Conservation (phyloP, 2,888 invertebrate genomes). For the Temnothorax rugatulus region DNA sequence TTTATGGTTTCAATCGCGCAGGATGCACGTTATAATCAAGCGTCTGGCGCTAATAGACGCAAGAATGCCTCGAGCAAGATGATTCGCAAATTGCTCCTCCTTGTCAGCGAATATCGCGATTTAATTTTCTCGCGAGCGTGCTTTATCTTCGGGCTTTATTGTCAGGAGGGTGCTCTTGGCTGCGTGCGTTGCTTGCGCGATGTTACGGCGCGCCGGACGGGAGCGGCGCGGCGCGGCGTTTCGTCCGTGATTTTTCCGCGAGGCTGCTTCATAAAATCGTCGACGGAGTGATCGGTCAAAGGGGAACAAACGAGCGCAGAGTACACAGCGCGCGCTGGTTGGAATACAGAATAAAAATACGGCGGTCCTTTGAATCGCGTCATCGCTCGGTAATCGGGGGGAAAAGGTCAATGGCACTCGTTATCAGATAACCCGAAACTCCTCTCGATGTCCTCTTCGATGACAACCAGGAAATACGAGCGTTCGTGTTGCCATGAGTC, state of each 20-base stretch:
- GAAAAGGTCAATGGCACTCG: slow-evolving; percentile 65
- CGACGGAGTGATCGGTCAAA: slow-evolving; percentile 59
- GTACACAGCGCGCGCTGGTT: slow-evolving; percentile 48
- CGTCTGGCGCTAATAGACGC: slow-evolving; percentile 20
- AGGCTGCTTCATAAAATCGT: slow-evolving; percentile 58
- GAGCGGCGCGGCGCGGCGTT: neutral
- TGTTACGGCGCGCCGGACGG: slow-evolving; percentile 9
- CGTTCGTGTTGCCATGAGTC: slow-evolving; percentile 21
- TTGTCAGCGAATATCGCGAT: slow-evolving; percentile 48
- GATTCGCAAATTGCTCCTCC: slow-evolving; percentile 43
- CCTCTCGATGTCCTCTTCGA: slow-evolving; percentile 53
- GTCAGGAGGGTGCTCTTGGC: slow-evolving; percentile 10
- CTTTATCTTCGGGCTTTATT: slow-evolving; percentile 54
- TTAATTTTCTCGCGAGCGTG: slow-evolving; percentile 50
- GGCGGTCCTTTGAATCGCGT: slow-evolving; percentile 63
- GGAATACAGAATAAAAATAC: slow-evolving; percentile 64
- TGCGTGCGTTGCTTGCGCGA: slow-evolving; percentile 39
- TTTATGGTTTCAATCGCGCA: slow-evolving; percentile 30
- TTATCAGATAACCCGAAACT: slow-evolving; percentile 65
- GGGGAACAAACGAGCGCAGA: slow-evolving; percentile 43
- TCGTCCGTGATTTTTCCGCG: slow-evolving; percentile 38
- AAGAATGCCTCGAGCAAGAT: slow-evolving; percentile 22
- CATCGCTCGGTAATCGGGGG: slow-evolving; percentile 66
- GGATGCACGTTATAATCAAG: slow-evolving; percentile 29
- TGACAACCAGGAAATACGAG: slow-evolving; percentile 36